phyloP scores from a whole-genome alignment of 2,888 invertebrate genomes.

The Drosophila histrio region DNA sequence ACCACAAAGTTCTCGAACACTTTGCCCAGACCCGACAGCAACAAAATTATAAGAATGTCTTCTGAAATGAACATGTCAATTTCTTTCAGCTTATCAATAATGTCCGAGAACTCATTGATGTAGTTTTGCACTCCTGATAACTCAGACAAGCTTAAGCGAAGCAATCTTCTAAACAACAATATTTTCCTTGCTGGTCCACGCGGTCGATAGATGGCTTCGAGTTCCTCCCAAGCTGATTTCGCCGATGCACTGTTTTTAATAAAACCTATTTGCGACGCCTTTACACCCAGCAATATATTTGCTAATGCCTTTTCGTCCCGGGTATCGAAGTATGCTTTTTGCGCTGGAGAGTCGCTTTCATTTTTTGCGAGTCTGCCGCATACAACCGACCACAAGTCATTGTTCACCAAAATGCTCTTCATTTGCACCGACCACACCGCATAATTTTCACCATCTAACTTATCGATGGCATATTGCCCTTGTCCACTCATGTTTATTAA shows the following conservation, averaged over 20 bases:
- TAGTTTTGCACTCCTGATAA: background rate
- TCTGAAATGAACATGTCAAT: background rate
- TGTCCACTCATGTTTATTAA: background rate
- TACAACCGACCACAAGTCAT: slow-evolving; percentile 4
- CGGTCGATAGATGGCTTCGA: background rate
- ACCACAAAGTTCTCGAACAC: background rate
- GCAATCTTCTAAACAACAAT: background rate
- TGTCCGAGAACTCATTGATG: background rate
- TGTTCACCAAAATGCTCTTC: slow-evolving; percentile 1
- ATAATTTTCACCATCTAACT: slow-evolving; percentile 7
- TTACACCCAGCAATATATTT: background rate
- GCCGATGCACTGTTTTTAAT: background rate
- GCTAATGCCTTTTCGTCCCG: slow-evolving; percentile 5
- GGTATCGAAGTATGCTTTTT: background rate
- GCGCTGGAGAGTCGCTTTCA: background rate
- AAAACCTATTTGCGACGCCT: background rate
- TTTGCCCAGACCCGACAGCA: background rate
- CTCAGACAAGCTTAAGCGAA: background rate
- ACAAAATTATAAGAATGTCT: background rate
- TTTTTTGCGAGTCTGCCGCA: slow-evolving; percentile 5
- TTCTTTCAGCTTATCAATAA: background rate
- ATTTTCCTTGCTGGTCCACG: slow-evolving; percentile 3
- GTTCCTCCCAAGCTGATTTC: slow-evolving; percentile 9
- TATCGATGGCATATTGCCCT: background rate
- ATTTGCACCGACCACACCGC: slow-evolving; percentile 10